Evolutionary conservation across 2,113 vertebrate genomes (phyloP).

Genomic region (Phalacrocorax aristotelis): DNA sequence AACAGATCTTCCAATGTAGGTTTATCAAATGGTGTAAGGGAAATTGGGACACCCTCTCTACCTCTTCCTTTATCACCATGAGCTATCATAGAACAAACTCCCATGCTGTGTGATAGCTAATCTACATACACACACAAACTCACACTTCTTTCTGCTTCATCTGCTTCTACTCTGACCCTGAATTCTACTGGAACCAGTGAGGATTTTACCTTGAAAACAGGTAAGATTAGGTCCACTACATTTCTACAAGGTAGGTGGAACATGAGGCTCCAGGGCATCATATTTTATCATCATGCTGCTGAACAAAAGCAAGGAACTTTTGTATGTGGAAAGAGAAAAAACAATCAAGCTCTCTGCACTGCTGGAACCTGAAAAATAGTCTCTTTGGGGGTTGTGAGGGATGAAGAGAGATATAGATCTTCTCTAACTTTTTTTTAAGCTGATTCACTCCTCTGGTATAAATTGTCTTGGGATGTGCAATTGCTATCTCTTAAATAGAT

Average conservation of each 20-base stretch:
- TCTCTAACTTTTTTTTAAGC: neutral
- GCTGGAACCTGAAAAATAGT: neutral
- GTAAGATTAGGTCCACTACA: neutral
- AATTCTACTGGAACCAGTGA: neutral
- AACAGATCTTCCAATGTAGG: neutral
- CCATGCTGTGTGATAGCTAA: neutral
- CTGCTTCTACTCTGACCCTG: neutral
- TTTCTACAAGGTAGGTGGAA: neutral
- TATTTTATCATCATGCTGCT: neutral
- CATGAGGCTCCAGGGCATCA: neutral
- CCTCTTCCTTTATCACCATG: neutral
- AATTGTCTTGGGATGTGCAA: conserved; percentile 1
- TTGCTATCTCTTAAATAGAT: conserved; percentile 32
- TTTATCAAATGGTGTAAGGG: neutral
- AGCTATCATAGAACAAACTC: neutral
- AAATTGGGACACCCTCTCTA: neutral
- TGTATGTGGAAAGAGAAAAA: neutral
- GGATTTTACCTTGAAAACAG: neutral
- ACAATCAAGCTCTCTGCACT: neutral
- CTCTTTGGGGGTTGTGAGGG: neutral
- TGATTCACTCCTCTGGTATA: neutral
- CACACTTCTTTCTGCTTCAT: neutral
- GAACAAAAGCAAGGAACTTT: neutral
- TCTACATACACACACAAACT: neutral
- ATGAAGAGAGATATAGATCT: conserved; percentile 7